Conservation (phyloP, 2,888 invertebrate species). For the Chaetogeoica ovagalla region DNA sequence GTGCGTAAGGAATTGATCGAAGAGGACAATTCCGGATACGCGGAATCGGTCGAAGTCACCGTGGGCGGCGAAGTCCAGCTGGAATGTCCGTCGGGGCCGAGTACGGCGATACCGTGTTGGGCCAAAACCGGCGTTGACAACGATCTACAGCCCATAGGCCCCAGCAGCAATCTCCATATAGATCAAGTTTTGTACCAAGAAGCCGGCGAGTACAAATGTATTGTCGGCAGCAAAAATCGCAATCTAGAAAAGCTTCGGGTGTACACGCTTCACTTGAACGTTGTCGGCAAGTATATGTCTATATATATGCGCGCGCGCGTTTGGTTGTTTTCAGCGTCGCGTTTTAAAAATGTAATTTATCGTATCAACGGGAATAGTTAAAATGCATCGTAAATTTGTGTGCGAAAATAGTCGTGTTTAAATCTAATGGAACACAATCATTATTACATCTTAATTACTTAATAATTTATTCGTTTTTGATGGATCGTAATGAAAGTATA, state of each 20-base stretch:
- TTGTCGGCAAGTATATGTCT: conserved; percentile 61
- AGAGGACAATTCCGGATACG: conserved; percentile 81
- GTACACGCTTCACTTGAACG: conserved; percentile 61
- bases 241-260: conserved; percentile 58
- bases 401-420: too few relatives aligned
- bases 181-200: conserved; percentile 76
- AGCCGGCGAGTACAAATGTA: conserved; percentile 76
- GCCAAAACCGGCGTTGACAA: conserved; percentile 62
- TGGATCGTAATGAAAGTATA: too few relatives aligned
- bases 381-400: too few relatives aligned
- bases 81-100: conserved; percentile 76
- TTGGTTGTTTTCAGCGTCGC: too few relatives aligned
- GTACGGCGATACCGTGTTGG: conserved; percentile 66
- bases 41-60: conserved; percentile 74
- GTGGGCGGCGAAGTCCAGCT: conserved; percentile 84
- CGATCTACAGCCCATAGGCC: conserved; percentile 62
- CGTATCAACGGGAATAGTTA: too few relatives aligned
- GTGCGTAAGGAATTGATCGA: conserved; percentile 61
- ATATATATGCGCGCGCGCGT: too few relatives aligned
- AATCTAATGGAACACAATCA: too few relatives aligned
- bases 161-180: conserved; percentile 67
- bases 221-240: conserved; percentile 63
- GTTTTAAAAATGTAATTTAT: too few relatives aligned
- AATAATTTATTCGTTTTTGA: too few relatives aligned
- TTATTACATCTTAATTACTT: too few relatives aligned